phyloP scores from a whole-genome alignment of 37 sponge, comb jelly and placozoan genomes.

The Ianthella basta region DNA sequence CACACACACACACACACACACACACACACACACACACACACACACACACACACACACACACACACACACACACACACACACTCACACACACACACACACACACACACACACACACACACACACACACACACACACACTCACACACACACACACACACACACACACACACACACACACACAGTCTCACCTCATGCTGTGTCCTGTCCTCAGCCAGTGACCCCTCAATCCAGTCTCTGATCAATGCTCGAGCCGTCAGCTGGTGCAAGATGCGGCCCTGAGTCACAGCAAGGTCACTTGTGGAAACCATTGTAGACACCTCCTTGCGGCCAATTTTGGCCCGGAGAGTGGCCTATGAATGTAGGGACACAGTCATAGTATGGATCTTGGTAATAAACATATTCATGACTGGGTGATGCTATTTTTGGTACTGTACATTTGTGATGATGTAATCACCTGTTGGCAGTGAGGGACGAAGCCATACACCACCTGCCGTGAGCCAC shows the following conservation, averaged over 20 bases:
- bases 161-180: neutral
- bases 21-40: too few relatives aligned
- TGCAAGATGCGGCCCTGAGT: slow-evolving; percentile 85
- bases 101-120: too few relatives aligned
- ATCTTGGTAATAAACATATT: too few relatives aligned
- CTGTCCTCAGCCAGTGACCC: slow-evolving; percentile 82
- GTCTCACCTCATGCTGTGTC: slow-evolving; percentile 77
- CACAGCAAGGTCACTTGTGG: slow-evolving; percentile 81
- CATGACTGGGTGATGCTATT: too few relatives aligned
- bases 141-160: too few relatives aligned
- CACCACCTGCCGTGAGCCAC: slow-evolving; percentile 91
- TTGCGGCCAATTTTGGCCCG: slow-evolving; percentile 91
- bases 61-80: too few relatives aligned
- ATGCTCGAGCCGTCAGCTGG: slow-evolving; percentile 94
- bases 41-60: too few relatives aligned
- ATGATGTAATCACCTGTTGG: slow-evolving; percentile 46
- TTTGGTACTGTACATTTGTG: neutral
- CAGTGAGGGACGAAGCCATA: slow-evolving; percentile 96
- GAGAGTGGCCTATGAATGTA: slow-evolving; percentile 66
- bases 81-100: too few relatives aligned
- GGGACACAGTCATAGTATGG: too few relatives aligned
- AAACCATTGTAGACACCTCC: slow-evolving; percentile 88
- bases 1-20: too few relatives aligned
- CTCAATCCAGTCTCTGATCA: slow-evolving; percentile 95
- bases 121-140: too few relatives aligned